Evolutionary conservation across 1,140 invertebrate species (phyloP), one percentile per base, ranked within the genome.

Genomic region (Apolygus lucorum): DNA sequence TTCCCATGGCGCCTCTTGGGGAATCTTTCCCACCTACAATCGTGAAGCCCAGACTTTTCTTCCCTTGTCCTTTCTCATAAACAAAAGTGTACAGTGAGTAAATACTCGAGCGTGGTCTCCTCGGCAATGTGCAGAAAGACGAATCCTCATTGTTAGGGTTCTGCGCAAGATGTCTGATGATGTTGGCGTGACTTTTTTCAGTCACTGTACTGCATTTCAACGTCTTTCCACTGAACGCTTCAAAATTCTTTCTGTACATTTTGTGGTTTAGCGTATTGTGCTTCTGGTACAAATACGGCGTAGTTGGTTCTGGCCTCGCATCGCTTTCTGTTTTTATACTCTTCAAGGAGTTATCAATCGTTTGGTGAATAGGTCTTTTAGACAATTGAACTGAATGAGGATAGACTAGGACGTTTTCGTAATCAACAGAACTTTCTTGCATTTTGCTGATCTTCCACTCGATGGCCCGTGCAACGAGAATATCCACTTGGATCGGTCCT

Each of bases 11-110:
- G 0, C 88, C 88, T 67, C 84, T 82, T 0, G 88, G 85, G 1
- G 87, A 88, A 75, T 90, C 88, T 54, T 82, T 82, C 0, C 89
- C 88, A 0, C 93, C 94, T 0, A 96, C 93, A 72, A 96, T 93
- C 34, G 90, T 94, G 76, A 96, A 96, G 1, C 93, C 93, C 22
- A 96, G 81, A 0, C 90, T 90, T 77, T 92, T 93, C 75, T 90
- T 90, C 1, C 89, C 89, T 1, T 85, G 84, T 1, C 92, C 92
- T 77, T 94, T 95, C 75, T 91, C 85, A 74, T 92, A 90, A 0
- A 89, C 85, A 1, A 92, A 87, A 0, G 87, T 90, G 74, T 89
- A 83, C 72, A 90, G 90, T 0, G 86, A 86, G 28, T 86, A 87
- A 11, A 86, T 79, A 0, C 84, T 82, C 2, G 82, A 88, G 54